Conservation (phyloP, 2,113 vertebrate species). For the Oreochromis aureus region DNA sequence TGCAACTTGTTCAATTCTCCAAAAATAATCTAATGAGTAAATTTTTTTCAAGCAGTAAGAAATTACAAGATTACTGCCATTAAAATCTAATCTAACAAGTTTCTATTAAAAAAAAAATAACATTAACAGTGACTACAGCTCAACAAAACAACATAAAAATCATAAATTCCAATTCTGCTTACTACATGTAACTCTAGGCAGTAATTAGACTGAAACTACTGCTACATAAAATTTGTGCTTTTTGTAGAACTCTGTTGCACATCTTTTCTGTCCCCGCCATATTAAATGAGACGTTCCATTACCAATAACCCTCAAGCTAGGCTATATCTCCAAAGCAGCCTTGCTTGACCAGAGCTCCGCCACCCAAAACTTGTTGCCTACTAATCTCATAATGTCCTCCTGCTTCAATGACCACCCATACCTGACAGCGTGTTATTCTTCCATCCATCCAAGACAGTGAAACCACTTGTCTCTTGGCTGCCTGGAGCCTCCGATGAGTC, state of each 20-base stretch:
- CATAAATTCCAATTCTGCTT: not conserved
- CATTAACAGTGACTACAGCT: not conserved
- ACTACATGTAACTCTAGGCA: not conserved
- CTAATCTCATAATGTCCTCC: conserved; percentile 33
- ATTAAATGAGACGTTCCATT: not conserved
- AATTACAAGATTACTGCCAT: not conserved
- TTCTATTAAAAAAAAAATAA: not conserved
- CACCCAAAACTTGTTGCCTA: conserved; percentile 15
- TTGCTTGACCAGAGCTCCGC: conserved; percentile 1
- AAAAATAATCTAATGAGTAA: not conserved
- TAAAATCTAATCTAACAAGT: not conserved
- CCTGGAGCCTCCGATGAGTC: conserved; percentile 45
- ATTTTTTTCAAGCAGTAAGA: not conserved
- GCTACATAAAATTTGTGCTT: not conserved
- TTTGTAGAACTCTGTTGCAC: not conserved
- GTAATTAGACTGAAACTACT: not conserved
- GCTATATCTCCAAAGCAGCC: not conserved
- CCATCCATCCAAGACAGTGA: conserved; percentile 36
- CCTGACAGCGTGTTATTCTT: conserved; percentile 48
- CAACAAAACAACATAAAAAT: not conserved
- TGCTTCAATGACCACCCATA: conserved; percentile 7
- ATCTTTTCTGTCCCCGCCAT: not conserved
- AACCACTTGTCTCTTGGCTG: conserved; percentile 17
- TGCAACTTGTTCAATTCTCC: not conserved
- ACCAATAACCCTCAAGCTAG: not conserved